phyloP scores from a whole-genome alignment of 2,888 invertebrate species.

The Drosophila anomelani region DNA sequence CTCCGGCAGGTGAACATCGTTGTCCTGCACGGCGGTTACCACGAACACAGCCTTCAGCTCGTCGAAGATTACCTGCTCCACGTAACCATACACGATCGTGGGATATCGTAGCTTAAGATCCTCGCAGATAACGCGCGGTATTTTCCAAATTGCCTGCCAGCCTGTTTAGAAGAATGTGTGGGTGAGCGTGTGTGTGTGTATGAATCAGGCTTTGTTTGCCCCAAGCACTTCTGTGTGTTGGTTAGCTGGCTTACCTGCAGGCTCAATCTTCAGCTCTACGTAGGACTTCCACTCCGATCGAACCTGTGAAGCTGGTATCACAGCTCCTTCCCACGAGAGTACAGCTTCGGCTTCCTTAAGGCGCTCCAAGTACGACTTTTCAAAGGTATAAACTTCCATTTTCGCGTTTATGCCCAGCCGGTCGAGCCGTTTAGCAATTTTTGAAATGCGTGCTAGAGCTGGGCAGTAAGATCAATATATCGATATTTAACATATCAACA shows the following conservation, averaged over 20 bases:
- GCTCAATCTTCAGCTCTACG: constrained; percentile 86
- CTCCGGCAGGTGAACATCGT: constrained; percentile 86
- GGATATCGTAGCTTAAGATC: constrained; percentile 87
- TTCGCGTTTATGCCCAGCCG: constrained; percentile 8
- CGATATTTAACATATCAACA: neutral
- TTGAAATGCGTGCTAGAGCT: constrained; percentile 49
- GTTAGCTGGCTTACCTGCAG: constrained; percentile 75
- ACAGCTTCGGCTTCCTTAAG: constrained; percentile 86
- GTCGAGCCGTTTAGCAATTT: constrained; percentile 43
- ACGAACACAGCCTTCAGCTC: constrained; percentile 86
- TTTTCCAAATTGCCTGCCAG: constrained; percentile 88
- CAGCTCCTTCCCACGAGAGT: constrained; percentile 84
- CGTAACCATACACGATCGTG: constrained; percentile 86
- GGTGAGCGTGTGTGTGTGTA: neutral
- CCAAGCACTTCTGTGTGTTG: neutral
- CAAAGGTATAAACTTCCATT: constrained; percentile 87
- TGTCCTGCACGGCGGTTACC: constrained; percentile 87
- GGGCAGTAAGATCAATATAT: neutral
- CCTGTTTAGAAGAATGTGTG: constrained; percentile 77
- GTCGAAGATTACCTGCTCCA: constrained; percentile 85
- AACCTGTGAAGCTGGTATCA: constrained; percentile 85
- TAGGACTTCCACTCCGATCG: constrained; percentile 86
- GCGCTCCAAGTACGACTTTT: constrained; percentile 87
- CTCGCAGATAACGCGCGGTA: constrained; percentile 87
- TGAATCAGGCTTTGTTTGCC: constrained; percentile 5